Evolutionary conservation across 2,888 invertebrate genomes (phyloP), one percentile per base, ranked within the genome.

Genomic region (Mimachlamys varia): DNA sequence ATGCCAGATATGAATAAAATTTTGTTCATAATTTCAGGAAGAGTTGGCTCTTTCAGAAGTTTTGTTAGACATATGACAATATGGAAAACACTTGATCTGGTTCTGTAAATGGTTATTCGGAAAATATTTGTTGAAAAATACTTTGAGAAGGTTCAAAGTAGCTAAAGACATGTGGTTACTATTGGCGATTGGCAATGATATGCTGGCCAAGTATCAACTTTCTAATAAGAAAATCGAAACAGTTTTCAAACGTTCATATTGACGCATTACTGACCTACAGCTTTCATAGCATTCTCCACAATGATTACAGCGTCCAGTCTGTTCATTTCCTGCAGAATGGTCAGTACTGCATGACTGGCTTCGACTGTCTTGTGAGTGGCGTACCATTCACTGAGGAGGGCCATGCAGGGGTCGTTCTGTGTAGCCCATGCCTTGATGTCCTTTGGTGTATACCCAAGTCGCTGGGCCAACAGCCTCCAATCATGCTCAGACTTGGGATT

Each of bases 321-420:
- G 89, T 95, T 94, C 94, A 96, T 96, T 88, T 96, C 96, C 88
- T 95, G 94, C 13, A 96, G 93, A n/a, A 93, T 92, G 27, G 93
- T 95, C 76, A 96, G 92, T 15, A 96, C 93, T 37, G 94, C 96
- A 90, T 93, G 92, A 7, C 93, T 94, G 17, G 95, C 95, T 91
- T 96, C 96, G 89, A 95, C 94, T n/a, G 95, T 95, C 92, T 95
- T 96, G 91, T 96, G 95, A 17, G 95, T 95, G 88, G 96, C 94
- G 91, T 95, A 96, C 96, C 96, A 96, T 91, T 96, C 96, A 92
- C 95, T 95, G 22, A 96, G 93, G 92, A 96, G 90, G 12, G 95
- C 94, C 96, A 96, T 95, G 89, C 96, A 96, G 2, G 96, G 96
- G 90, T 96, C 96, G 33, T 95, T 90, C 90, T 95, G 96, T 88